Percentiles rank a stretch among this genome's conserved stretches.
Evolutionary conservation across 2,888 invertebrate genomes (phyloP).

Genomic region (Aethes cnicana): DNA sequence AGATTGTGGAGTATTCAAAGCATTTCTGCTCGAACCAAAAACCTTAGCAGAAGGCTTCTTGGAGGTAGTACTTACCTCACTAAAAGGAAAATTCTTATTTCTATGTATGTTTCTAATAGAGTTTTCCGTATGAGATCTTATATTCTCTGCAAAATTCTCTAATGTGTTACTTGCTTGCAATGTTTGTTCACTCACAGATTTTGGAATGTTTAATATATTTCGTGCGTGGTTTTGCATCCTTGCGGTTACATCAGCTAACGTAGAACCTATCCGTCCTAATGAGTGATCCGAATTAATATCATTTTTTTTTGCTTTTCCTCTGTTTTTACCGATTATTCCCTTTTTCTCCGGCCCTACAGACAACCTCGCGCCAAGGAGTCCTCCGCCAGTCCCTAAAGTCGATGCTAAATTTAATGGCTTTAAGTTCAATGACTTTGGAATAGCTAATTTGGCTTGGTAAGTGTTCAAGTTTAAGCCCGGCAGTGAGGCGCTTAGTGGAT

Average conservation of each 20-base stretch:
- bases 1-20: conserved; percentile 35
- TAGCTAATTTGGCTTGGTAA: conserved; percentile 50
- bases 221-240: conserved; percentile 39
- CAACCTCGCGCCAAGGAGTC: conserved; percentile 43
- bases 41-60: conserved; percentile 32
- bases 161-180: conserved; percentile 7
- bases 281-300: conserved; percentile 3
- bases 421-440: conserved; percentile 48
- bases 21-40: conserved; percentile 36
- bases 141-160: conserved; percentile 7
- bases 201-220: conserved; percentile 10
- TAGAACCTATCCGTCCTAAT: conserved; percentile 37
- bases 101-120: conserved; percentile 12
- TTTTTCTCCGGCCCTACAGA: conserved; percentile 39
- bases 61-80: conserved; percentile 2
- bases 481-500: conserved; percentile 33
- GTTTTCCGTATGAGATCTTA: conserved; percentile 12
- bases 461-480: conserved; percentile 48
- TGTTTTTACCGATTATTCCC: conserved; percentile 30
- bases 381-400: conserved; percentile 41
- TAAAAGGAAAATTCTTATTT: conserved; percentile 2
- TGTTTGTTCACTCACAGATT: neutral
- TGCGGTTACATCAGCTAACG: conserved; percentile 41
- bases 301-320: conserved; percentile 20
- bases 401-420: conserved; percentile 52